These are phyloP conservation scores for Poeciliopsis occidentalis DNA, from an alignment of 2,113 vertebrate species.

Conservation along the genomic window DNA sequence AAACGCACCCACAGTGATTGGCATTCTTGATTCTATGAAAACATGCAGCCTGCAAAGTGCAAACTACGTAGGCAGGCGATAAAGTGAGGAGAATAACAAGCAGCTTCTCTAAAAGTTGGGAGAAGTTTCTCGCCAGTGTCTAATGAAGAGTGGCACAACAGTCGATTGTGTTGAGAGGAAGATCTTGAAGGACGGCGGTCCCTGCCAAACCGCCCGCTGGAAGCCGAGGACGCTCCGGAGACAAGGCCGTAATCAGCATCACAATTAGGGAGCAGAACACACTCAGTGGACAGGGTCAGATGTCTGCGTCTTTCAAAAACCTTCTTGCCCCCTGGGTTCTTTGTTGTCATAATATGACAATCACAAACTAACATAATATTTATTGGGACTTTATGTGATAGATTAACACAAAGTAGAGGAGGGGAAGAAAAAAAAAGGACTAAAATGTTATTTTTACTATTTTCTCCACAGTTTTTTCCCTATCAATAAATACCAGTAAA, in stretches of 20 bases:
- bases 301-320: not conserved
- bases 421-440: too few species aligned
- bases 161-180: not conserved
- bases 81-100: not conserved
- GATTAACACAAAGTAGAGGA: not conserved
- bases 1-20: constrained; percentile 29
- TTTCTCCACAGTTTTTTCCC: too few species aligned
- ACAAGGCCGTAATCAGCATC: constrained; percentile 26
- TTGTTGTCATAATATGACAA: not conserved
- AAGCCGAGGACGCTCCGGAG: constrained; percentile 14
- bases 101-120: not conserved
- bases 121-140: constrained; percentile 14
- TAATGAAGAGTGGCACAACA: not conserved
- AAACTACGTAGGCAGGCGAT: not conserved
- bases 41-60: constrained; percentile 7
- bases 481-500: too few species aligned
- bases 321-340: not conserved
- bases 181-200: not conserved
- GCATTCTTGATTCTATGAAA: constrained; percentile 50
- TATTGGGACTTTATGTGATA: not conserved
- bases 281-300: constrained; percentile 20
- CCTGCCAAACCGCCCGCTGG: constrained; percentile 29
- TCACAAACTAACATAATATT: not conserved
- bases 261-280: constrained; percentile 37
- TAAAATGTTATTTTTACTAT: too few species aligned